phyloP scores from a whole-genome alignment of 2,888 invertebrate genomes.

The Agriopis marginaria region DNA sequence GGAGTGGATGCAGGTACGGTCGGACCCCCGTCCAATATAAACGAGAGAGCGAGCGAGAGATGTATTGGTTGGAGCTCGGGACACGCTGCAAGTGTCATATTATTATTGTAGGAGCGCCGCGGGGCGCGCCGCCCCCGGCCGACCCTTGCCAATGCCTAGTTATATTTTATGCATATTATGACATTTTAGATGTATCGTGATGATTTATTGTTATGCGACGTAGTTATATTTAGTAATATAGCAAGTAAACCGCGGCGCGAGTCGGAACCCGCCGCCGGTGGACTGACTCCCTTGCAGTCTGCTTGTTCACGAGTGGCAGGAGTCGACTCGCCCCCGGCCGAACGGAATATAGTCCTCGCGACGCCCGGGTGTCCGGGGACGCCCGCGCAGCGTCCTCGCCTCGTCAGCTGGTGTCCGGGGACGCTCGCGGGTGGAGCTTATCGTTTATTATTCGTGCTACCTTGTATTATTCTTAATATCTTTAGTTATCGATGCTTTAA shows the following conservation, averaged over 20 bases:
- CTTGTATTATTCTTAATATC: conserved; percentile 46
- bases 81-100: conserved; percentile 63
- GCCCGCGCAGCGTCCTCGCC: neutral
- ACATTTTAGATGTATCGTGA: conserved; percentile 50
- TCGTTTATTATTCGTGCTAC: conserved; percentile 35
- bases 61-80: too few relatives aligned
- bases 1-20: neutral
- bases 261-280: conserved; percentile 24
- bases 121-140: conserved; percentile 58
- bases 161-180: conserved; percentile 68
- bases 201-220: conserved; percentile 43
- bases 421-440: neutral
- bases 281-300: neutral
- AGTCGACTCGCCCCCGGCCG: neutral
- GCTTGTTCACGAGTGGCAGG: neutral
- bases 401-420: neutral
- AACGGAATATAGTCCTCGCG: too few relatives aligned
- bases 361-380: neutral
- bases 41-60: too few relatives aligned
- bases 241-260: conserved; percentile 38
- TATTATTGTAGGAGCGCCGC: conserved; percentile 50
- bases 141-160: conserved; percentile 82
- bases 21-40: too few relatives aligned
- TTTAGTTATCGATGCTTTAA: conserved; percentile 63
- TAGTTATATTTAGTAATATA: conserved; percentile 42